Conservation (phyloP, 2,113 vertebrate species). For the Podarcis raffonei region DNA sequence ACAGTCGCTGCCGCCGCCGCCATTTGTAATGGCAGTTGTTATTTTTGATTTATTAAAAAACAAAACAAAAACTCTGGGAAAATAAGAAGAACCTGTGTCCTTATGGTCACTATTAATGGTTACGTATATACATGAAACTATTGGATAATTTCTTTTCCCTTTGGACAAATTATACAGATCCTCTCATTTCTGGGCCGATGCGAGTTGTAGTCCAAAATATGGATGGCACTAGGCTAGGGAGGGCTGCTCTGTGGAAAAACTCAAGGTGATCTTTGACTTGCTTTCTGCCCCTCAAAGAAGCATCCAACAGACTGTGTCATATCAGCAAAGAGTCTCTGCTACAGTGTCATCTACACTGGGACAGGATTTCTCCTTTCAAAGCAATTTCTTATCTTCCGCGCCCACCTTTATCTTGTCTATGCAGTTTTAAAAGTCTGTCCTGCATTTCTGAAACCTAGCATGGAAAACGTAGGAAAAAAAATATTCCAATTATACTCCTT, state of each 20-base stretch:
- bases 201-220: too few relatives aligned
- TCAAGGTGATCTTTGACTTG: neutral
- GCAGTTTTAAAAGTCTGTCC: slow-evolving; percentile 63
- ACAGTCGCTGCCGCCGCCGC: too few relatives aligned
- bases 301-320: neutral
- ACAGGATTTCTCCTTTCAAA: slow-evolving; percentile 64
- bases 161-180: too few relatives aligned
- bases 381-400: slow-evolving; percentile 44
- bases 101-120: too few relatives aligned
- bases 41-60: too few relatives aligned
- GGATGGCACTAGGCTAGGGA: too few relatives aligned
- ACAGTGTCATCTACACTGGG: slow-evolving; percentile 4
- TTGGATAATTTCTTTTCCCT: too few relatives aligned
- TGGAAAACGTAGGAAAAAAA: slow-evolving; percentile 64
- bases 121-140: too few relatives aligned
- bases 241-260: neutral
- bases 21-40: too few relatives aligned
- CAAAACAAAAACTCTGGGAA: too few relatives aligned
- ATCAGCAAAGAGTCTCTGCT: neutral
- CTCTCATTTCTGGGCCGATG: too few relatives aligned
- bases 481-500: slow-evolving; percentile 73
- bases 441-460: slow-evolving; percentile 63
- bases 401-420: slow-evolving; percentile 33
- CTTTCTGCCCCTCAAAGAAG: neutral
- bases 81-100: too few relatives aligned